phyloP scores from a whole-genome alignment of 2,797 vertebrate species.

The Staurois parvus region DNA sequence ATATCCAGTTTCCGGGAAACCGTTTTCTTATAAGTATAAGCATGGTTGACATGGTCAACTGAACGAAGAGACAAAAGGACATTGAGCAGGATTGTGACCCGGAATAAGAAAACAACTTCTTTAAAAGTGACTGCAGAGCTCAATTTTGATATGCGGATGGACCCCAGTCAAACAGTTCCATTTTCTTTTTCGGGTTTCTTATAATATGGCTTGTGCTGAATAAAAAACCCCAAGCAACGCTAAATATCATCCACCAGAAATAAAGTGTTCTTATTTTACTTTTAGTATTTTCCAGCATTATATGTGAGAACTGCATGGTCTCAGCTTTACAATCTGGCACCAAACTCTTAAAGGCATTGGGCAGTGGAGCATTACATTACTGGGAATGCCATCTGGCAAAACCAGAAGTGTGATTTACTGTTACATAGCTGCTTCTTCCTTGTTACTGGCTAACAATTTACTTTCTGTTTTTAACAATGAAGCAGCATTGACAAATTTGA shows the following conservation, averaged over 20 bases:
- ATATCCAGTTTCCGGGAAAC: too few species aligned
- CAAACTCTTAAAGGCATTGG: slow-evolving; percentile 18
- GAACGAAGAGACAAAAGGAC: too few species aligned
- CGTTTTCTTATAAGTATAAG: too few species aligned
- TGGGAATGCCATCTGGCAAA: slow-evolving; percentile 13
- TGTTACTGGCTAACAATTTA: background rate
- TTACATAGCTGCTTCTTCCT: slow-evolving; percentile 17
- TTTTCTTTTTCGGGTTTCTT: too few species aligned
- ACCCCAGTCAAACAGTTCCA: too few species aligned
- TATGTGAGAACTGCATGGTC: background rate
- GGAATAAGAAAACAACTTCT: too few species aligned
- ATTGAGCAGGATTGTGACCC: too few species aligned
- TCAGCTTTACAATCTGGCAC: slow-evolving; percentile 12
- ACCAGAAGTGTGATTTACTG: slow-evolving; percentile 9
- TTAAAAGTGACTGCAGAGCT: too few species aligned
- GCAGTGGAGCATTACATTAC: slow-evolving; percentile 30
- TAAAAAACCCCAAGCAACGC: background rate
- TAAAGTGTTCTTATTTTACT: slow-evolving; percentile 18
- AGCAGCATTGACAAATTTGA: background rate
- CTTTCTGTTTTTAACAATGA: background rate
- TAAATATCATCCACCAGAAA: slow-evolving; percentile 17
- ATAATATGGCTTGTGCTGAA: too few species aligned
- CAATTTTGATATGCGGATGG: too few species aligned
- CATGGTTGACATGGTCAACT: too few species aligned
- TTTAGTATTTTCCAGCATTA: slow-evolving; percentile 5